These are phyloP conservation scores for Carollia perspicillata DNA, from an alignment of 2,113 vertebrate genomes.

Conservation along the genomic window DNA sequence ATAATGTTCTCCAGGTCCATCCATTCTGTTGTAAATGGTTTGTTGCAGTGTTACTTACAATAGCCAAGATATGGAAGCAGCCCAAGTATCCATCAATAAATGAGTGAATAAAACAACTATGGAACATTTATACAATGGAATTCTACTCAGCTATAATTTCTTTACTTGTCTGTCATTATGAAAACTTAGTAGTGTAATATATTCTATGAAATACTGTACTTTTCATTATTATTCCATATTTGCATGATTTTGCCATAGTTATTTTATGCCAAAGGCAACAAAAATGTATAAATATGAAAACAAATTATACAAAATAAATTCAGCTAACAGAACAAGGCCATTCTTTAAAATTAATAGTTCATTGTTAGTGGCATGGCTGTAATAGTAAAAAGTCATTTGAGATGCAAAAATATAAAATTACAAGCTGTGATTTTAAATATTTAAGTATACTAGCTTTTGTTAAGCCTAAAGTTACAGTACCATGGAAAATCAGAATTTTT, in stretches of 20 bases:
- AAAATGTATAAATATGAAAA: slow-evolving; percentile 15
- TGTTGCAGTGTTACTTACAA: too few relatives aligned
- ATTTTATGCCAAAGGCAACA: slow-evolving; percentile 48
- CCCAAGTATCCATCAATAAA: too few relatives aligned
- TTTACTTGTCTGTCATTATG: neutral
- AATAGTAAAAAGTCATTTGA: neutral
- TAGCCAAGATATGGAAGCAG: too few relatives aligned
- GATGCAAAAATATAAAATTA: slow-evolving; percentile 6
- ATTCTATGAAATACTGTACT: neutral
- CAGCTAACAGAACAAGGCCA: slow-evolving; percentile 52
- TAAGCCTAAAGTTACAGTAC: neutral
- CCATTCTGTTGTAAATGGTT: too few relatives aligned
- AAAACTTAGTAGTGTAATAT: neutral
- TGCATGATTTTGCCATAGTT: slow-evolving; percentile 45
- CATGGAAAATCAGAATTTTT: neutral
- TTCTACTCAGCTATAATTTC: too few relatives aligned
- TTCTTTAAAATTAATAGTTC: slow-evolving; percentile 62
- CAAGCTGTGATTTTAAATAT: neutral
- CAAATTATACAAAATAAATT: slow-evolving; percentile 68
- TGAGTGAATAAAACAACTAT: too few relatives aligned
- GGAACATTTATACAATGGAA: too few relatives aligned
- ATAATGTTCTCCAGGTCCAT: too few relatives aligned
- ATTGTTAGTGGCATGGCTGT: neutral
- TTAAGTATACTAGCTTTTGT: neutral
- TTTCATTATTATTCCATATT: neutral